phyloP scores from a whole-genome alignment of 2,113 vertebrate genomes.

The Pao palembangensis region DNA sequence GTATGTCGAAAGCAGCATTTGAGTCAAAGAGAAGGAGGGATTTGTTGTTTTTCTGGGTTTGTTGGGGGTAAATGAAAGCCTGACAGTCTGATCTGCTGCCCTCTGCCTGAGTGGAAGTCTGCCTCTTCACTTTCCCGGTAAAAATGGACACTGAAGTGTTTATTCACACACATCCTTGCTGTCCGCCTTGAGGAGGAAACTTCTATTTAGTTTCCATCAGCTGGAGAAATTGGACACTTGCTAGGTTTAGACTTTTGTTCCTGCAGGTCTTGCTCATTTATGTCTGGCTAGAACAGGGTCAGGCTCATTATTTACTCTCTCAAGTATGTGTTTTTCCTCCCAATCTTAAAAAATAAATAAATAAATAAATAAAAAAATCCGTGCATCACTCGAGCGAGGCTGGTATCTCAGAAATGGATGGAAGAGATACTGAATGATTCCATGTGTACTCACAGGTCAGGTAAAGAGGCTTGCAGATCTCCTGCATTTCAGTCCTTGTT shows the following conservation, averaged over 20 bases:
- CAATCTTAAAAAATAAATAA: background rate
- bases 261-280: conserved; percentile 30
- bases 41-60: too few relatives aligned
- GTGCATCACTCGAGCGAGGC: background rate
- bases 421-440: background rate
- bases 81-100: too few relatives aligned
- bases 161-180: conserved; percentile 54
- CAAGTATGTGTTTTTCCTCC: conserved; percentile 4
- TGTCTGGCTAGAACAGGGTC: conserved; percentile 12
- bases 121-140: conserved; percentile 6
- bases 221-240: conserved; percentile 48
- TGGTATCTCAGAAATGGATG: background rate
- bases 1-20: too few relatives aligned
- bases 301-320: background rate
- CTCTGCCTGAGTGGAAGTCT: too few relatives aligned
- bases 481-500: conserved; percentile 49
- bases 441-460: background rate
- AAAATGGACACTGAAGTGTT: conserved; percentile 26
- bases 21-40: too few relatives aligned
- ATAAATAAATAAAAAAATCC: background rate
- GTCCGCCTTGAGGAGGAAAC: conserved; percentile 44
- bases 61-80: too few relatives aligned
- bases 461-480: conserved; percentile 52
- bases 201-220: conserved; percentile 54
- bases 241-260: conserved; percentile 42